These are phyloP conservation scores for Galago senegalensis DNA, from an alignment of 2,797 vertebrate species.

Conservation along the genomic window DNA sequence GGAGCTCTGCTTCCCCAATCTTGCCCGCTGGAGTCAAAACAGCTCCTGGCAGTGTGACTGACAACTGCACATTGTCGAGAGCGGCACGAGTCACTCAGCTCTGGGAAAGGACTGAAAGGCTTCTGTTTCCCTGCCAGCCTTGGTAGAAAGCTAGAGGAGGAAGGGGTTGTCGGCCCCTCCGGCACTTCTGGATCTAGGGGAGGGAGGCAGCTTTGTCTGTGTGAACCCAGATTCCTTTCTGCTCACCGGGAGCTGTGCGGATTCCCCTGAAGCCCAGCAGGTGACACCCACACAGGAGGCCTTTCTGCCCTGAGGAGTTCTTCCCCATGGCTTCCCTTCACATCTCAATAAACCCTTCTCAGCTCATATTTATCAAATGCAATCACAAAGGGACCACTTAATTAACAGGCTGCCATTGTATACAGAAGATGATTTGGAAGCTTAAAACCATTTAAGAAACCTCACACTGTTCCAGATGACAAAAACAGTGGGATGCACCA, in stretches of 20 bases:
- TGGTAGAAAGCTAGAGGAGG: neutral
- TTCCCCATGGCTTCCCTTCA: neutral
- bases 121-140: constrained; percentile 62
- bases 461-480: constrained; percentile 73
- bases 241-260: neutral
- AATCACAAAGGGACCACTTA: constrained; percentile 80
- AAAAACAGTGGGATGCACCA: constrained; percentile 72
- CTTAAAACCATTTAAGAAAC: constrained; percentile 77
- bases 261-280: neutral
- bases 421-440: constrained; percentile 70
- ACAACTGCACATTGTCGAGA: constrained; percentile 66
- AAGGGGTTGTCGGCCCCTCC: neutral
- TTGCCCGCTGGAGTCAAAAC: constrained; percentile 76
- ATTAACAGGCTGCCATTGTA: constrained; percentile 81
- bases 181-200: neutral
- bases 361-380: constrained; percentile 72
- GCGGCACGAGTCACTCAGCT: constrained; percentile 36
- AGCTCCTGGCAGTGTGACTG: constrained; percentile 71
- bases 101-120: constrained; percentile 66
- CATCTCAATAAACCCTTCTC: constrained; percentile 69
- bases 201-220: neutral
- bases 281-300: neutral
- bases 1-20: constrained; percentile 78
- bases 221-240: constrained; percentile 24
- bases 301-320: neutral